Percentiles rank a stretch among this genome's conserved stretches.
These are phyloP conservation scores for Agonopterix subpropinquella DNA, from an alignment of 2,888 invertebrate species.

Conservation along the genomic window DNA sequence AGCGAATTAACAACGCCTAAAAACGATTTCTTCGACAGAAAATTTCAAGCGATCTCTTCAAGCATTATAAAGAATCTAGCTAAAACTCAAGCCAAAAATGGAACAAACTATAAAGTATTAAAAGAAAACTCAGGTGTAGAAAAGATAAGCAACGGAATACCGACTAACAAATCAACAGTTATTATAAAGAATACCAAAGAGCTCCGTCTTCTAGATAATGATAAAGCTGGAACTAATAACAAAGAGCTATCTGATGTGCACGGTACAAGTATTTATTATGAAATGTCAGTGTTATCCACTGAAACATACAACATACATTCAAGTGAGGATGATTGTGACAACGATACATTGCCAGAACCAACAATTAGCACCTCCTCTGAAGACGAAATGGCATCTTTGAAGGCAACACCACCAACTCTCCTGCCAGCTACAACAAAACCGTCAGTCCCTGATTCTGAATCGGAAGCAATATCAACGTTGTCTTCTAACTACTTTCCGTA, in stretches of 20 bases:
- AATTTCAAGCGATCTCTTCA: slow-evolving; percentile 66
- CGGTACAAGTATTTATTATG: slow-evolving; percentile 70
- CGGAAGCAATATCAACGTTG: slow-evolving; percentile 30
- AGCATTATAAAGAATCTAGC: slow-evolving; percentile 71
- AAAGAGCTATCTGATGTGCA: slow-evolving; percentile 64
- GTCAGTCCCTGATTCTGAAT: slow-evolving; percentile 14
- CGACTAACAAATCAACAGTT: slow-evolving; percentile 64
- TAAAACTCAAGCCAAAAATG: slow-evolving; percentile 40
- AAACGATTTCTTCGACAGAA: slow-evolving; percentile 70
- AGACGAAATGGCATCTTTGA: slow-evolving; percentile 39
- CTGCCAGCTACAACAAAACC: slow-evolving; percentile 24
- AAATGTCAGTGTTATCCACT: slow-evolving; percentile 67
- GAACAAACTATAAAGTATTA: slow-evolving; percentile 42
- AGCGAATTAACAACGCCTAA: slow-evolving; percentile 71
- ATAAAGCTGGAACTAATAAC: slow-evolving; percentile 50
- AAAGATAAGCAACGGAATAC: slow-evolving; percentile 53
- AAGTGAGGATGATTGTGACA: slow-evolving; percentile 56
- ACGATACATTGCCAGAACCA: slow-evolving; percentile 44
- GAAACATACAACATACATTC: slow-evolving; percentile 60
- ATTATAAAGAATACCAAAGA: slow-evolving; percentile 74
- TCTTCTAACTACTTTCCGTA: slow-evolving; percentile 30
- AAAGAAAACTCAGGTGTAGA: slow-evolving; percentile 57
- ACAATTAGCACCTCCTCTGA: slow-evolving; percentile 43
- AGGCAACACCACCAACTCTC: slow-evolving; percentile 31
- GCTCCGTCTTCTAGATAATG: slow-evolving; percentile 60